Evolutionary conservation across 2,113 vertebrate species (phyloP).

Genomic region (Propithecus coquereli): DNA sequence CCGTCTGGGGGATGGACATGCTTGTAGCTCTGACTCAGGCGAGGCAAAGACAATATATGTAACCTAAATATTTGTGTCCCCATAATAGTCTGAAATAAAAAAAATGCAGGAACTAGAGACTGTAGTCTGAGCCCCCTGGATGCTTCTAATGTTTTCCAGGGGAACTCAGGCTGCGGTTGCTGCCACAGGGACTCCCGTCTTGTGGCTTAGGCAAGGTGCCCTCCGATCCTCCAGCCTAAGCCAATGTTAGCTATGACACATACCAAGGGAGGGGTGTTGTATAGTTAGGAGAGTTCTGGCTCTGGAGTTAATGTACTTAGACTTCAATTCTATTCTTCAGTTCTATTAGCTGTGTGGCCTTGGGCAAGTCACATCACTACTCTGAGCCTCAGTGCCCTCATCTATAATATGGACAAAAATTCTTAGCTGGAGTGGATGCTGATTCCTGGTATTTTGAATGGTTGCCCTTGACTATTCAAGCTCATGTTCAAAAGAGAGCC

Average conservation of each 20-base stretch:
- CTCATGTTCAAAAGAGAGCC: not conserved
- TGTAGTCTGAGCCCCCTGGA: not conserved
- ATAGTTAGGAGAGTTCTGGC: not conserved
- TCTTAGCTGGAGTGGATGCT: not conserved
- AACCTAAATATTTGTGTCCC: too few species aligned
- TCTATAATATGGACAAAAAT: not conserved
- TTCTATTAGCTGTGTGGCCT: not conserved
- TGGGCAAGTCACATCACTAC: not conserved
- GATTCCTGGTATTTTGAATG: not conserved
- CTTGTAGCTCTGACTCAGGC: too few species aligned
- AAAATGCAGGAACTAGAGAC: not conserved
- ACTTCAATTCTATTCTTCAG: not conserved
- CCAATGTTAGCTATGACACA: fast-evolving
- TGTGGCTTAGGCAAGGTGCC: not conserved
- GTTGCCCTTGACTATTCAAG: not conserved
- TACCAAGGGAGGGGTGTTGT: not conserved
- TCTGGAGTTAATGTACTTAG: not conserved
- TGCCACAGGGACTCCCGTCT: not conserved
- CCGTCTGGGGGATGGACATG: too few species aligned
- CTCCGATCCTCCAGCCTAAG: too few species aligned
- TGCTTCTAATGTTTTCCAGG: not conserved
- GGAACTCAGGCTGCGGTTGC: too few species aligned
- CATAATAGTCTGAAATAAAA: too few species aligned
- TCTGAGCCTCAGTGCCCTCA: not conserved
- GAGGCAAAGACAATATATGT: too few species aligned